Percentiles rank a stretch among this genome's conserved stretches.
These are phyloP conservation scores for Patella depressa DNA, from an alignment of 2,888 invertebrate species.

Conservation along the genomic window DNA sequence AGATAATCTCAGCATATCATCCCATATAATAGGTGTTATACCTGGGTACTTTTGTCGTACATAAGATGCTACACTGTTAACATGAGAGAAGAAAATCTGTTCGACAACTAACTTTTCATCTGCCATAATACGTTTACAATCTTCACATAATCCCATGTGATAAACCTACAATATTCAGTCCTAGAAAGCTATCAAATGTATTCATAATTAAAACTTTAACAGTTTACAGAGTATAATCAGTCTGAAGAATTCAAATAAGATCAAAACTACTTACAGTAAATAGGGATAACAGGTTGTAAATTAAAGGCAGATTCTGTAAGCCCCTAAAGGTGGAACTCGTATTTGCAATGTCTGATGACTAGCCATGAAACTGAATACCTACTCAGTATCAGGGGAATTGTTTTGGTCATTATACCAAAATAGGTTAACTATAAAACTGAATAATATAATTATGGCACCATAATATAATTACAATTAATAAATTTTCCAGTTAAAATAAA, in stretches of 20 bases:
- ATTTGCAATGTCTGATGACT: no score
- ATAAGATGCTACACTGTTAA: slow-evolving; percentile 72
- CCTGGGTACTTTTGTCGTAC: slow-evolving; percentile 76
- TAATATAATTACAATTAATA: no score
- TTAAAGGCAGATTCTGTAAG: no score
- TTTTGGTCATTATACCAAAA: no score
- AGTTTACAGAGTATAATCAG: background rate
- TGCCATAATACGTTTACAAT: slow-evolving; percentile 64
- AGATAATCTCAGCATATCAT: slow-evolving; percentile 80
- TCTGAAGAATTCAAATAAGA: background rate
- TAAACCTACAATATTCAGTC: slow-evolving; percentile 74
- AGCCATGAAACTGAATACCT: no score
- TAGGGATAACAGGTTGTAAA: no score
- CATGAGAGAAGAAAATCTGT: slow-evolving; percentile 68
- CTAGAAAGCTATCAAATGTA: no score
- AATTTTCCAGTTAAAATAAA: no score
- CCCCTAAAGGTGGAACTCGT: no score
- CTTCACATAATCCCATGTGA: slow-evolving; percentile 73
- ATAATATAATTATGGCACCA: no score
- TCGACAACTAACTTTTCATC: slow-evolving; percentile 59
- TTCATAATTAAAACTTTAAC: background rate
- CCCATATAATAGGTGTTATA: slow-evolving; percentile 82
- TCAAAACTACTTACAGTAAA: background rate
- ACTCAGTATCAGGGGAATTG: no score
- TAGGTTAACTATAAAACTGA: no score